Percentiles rank a stretch among this genome's conserved stretches.
Evolutionary conservation across 2,888 invertebrate genomes (phyloP).

Genomic region (Hirtodrosophila histrioides): DNA sequence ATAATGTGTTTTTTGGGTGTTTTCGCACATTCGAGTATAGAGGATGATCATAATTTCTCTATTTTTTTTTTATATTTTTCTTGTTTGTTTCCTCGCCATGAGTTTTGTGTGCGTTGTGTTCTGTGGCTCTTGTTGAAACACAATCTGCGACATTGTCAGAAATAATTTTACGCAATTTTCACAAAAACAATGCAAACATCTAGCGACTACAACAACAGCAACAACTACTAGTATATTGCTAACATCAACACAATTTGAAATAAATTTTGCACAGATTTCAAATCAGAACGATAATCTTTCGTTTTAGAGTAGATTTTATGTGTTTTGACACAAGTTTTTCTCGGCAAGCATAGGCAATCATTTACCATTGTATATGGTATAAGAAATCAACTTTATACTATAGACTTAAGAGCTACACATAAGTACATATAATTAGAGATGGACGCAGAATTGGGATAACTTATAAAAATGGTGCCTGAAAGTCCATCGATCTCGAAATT

Average conservation of each 20-base stretch:
- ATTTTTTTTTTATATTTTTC: constrained; percentile 21
- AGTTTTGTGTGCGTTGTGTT: constrained; percentile 9
- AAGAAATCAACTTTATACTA: neutral
- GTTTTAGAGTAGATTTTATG: constrained; percentile 43
- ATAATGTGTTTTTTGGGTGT: constrained; percentile 42
- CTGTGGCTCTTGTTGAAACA: constrained; percentile 60
- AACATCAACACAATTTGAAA: constrained; percentile 62
- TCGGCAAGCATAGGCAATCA: constrained; percentile 13
- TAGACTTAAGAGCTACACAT: constrained; percentile 9
- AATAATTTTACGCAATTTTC: constrained; percentile 66
- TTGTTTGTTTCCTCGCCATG: constrained; percentile 18
- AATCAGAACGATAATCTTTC: constrained; percentile 41
- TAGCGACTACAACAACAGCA: constrained; percentile 19
- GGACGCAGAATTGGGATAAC: no score
- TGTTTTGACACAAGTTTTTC: constrained; percentile 45
- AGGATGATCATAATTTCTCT: constrained; percentile 66
- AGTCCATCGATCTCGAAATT: no score
- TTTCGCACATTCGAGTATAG: constrained; percentile 64
- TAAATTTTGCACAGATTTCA: constrained; percentile 46
- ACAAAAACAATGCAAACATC: constrained; percentile 46
- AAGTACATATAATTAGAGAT: constrained; percentile 7
- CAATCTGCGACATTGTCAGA: constrained; percentile 75
- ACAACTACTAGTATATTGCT: constrained; percentile 26
- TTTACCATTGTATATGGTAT: constrained; percentile 9
- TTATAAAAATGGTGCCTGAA: no score